These are phyloP conservation scores for Piprites chloris DNA, from an alignment of 2,113 vertebrate genomes.

Conservation along the genomic window DNA sequence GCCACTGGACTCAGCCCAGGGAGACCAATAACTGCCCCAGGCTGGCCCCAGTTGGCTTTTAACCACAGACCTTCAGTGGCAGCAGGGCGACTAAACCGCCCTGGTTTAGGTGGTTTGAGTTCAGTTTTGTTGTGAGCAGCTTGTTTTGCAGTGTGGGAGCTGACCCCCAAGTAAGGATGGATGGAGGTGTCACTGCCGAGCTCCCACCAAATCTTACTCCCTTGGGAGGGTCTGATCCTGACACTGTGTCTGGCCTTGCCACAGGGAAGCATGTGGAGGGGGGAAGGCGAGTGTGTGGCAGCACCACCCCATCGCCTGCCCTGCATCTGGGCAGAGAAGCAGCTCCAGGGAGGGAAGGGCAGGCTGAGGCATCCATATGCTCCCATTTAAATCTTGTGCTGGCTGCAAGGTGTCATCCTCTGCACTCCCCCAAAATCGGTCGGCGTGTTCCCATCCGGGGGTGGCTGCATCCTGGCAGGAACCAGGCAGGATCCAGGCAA, in stretches of 20 bases:
- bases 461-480: not conserved
- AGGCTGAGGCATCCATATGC: accelerated
- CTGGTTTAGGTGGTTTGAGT: not conserved
- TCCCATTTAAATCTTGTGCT: not conserved
- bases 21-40: not conserved
- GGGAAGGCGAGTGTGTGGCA: accelerated
- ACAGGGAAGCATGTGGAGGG: accelerated
- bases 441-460: accelerated
- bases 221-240: not conserved
- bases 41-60: not conserved
- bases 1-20: conserved; percentile 3
- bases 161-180: not conserved
- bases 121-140: not conserved
- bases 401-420: not conserved
- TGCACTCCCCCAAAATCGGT: not conserved
- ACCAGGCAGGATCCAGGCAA: not conserved
- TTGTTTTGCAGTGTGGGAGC: not conserved
- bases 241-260: not conserved
- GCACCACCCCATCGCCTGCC: accelerated
- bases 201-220: not conserved
- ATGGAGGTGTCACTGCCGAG: not conserved
- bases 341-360: not conserved
- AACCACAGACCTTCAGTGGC: not conserved
- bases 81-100: not conserved
- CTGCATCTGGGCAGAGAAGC: not conserved